phyloP scores from a whole-genome alignment of 2,888 invertebrate genomes.

The Plagodis pulveraria region DNA sequence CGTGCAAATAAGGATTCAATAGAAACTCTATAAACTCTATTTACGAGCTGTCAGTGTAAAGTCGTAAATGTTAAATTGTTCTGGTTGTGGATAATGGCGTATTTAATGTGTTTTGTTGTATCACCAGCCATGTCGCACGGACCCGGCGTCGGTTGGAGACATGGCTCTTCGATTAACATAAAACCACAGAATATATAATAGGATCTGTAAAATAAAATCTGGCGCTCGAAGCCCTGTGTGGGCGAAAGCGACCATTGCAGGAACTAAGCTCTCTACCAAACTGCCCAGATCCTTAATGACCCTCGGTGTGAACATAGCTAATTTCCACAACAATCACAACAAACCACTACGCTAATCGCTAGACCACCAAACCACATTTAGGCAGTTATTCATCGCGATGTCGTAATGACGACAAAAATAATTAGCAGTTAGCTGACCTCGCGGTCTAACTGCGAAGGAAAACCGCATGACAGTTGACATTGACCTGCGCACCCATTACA shows the following conservation, averaged over 20 bases:
- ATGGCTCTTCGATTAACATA: slow-evolving; percentile 85
- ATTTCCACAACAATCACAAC: slow-evolving; percentile 26
- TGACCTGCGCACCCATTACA: slow-evolving; percentile 54
- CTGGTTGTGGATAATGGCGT: slow-evolving; percentile 67
- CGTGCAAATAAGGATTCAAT: slow-evolving; percentile 68
- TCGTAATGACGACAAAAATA: slow-evolving; percentile 72
- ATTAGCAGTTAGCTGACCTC: slow-evolving; percentile 77
- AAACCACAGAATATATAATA: slow-evolving; percentile 52
- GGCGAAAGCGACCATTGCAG: slow-evolving; percentile 56
- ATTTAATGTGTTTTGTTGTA: slow-evolving; percentile 69
- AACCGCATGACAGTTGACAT: slow-evolving; percentile 70
- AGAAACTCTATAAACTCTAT: slow-evolving; percentile 70
- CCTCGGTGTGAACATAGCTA: slow-evolving; percentile 15
- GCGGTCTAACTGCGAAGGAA: slow-evolving; percentile 59
- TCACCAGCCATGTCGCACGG: slow-evolving; percentile 62
- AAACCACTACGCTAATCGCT: slow-evolving; percentile 53
- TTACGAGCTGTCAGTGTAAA: slow-evolving; percentile 73
- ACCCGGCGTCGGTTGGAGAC: slow-evolving; percentile 62
- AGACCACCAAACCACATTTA: slow-evolving; percentile 64
- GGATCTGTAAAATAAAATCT: slow-evolving; percentile 27
- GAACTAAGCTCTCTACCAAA: no score
- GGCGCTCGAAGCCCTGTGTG: slow-evolving; percentile 64
- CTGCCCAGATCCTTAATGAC: slow-evolving; percentile 30
- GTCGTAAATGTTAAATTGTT: slow-evolving; percentile 80
- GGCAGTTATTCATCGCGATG: slow-evolving; percentile 64